These are phyloP conservation scores for Chionomys nivalis DNA, from an alignment of 2,113 vertebrate species.

Conservation along the genomic window DNA sequence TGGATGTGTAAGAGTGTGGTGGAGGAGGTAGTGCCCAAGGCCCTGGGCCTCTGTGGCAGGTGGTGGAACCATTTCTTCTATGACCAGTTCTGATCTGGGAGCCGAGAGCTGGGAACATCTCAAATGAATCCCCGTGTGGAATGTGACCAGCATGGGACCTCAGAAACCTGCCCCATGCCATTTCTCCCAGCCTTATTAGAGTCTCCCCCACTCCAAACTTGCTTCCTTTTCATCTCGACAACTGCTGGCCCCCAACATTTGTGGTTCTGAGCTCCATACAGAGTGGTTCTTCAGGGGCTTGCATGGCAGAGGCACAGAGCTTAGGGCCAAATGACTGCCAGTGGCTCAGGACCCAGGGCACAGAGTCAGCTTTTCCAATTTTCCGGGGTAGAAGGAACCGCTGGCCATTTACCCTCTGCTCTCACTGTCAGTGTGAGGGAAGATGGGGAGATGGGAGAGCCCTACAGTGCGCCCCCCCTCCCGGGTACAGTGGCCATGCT, in stretches of 20 bases:
- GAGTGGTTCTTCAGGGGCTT: not conserved
- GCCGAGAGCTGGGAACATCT: not conserved
- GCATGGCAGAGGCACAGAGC: not conserved
- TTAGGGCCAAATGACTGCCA: not conserved
- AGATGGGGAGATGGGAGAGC: too few relatives aligned
- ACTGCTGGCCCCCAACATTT: not conserved
- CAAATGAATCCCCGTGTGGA: fast-evolving
- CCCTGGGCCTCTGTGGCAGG: not conserved
- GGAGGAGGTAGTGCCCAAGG: not conserved
- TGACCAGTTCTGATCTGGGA: not conserved
- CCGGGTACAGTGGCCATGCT: fast-evolving
- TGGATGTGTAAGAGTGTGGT: not conserved
- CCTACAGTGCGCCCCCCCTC: not conserved
- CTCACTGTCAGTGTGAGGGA: not conserved
- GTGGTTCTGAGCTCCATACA: not conserved
- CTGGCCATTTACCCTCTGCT: not conserved
- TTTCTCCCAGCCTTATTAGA: not conserved
- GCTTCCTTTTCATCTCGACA: not conserved
- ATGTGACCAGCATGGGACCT: not conserved
- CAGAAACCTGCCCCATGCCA: too few relatives aligned
- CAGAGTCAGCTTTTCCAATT: not conserved
- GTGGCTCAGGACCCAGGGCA: not conserved
- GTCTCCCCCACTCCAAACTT: not conserved
- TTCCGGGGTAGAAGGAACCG: not conserved
- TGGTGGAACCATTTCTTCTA: not conserved